A percentile compares a stretch with the other conserved stretches of the same genome.
These are phyloP conservation scores for Chironex yamaguchii DNA, from an alignment of 30 jellyfish, hydroid and myxozoan species.

Conservation along the genomic window DNA sequence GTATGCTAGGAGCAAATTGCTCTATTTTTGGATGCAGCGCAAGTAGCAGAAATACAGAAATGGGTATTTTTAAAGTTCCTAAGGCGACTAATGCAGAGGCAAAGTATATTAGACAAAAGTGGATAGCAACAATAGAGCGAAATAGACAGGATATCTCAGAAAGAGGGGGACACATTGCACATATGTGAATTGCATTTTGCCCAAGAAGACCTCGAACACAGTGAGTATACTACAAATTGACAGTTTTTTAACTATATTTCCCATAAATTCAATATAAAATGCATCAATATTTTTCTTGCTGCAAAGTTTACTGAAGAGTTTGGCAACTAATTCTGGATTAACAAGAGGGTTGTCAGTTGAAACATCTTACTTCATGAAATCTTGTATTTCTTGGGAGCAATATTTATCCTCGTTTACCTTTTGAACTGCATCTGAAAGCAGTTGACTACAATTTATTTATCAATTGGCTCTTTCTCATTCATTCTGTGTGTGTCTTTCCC, in stretches of 20 bases:
- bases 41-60: constrained; percentile 43
- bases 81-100: constrained; percentile 61
- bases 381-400: constrained; percentile 32
- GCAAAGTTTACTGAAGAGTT: constrained; percentile 36
- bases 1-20: constrained; percentile 67
- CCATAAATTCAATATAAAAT: constrained; percentile 41
- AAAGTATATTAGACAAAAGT: constrained; percentile 40
- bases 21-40: constrained; percentile 58
- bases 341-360: constrained; percentile 46
- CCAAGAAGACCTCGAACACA: constrained; percentile 70
- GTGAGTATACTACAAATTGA: constrained; percentile 53
- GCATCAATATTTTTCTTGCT: constrained; percentile 19
- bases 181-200: constrained; percentile 67
- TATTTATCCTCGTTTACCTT: constrained; percentile 31
- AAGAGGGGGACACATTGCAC: constrained; percentile 53
- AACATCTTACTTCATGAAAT: neutral
- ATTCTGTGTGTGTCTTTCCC: constrained; percentile 41
- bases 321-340: constrained; percentile 13
- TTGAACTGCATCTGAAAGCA: constrained; percentile 27
- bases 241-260: constrained; percentile 8
- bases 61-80: constrained; percentile 60
- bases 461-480: constrained; percentile 29
- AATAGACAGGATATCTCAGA: constrained; percentile 59
- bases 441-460: constrained; percentile 17
- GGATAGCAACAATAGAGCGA: constrained; percentile 56